A percentile compares a stretch with the other conserved stretches of the same genome.
phyloP scores from a whole-genome alignment of 2,113 vertebrate genomes.

The Morphnarchus princeps region DNA sequence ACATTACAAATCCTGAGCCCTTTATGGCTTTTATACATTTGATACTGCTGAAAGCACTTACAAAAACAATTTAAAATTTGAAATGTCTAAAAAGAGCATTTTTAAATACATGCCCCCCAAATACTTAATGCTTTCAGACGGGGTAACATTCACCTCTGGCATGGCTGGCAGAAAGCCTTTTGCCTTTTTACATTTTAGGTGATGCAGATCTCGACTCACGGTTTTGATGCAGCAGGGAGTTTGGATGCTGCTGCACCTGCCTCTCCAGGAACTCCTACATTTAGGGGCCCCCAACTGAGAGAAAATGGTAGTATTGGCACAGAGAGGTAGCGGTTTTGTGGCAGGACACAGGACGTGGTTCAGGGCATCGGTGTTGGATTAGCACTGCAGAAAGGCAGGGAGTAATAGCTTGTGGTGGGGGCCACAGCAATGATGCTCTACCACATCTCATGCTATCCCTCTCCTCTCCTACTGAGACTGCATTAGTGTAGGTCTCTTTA shows the following conservation, averaged over 20 bases:
- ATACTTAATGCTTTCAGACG: neutral
- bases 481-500: neutral
- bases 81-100: neutral
- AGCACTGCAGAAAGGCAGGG: neutral
- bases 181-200: neutral
- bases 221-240: neutral
- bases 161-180: neutral
- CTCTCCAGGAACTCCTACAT: neutral
- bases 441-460: neutral
- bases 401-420: neutral
- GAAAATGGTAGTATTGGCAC: neutral
- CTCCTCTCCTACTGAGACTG: neutral
- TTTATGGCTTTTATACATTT: neutral
- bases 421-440: neutral
- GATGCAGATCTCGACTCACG: accelerated
- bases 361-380: neutral
- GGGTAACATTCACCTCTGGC: neutral
- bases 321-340: neutral
- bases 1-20: neutral
- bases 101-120: neutral
- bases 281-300: neutral
- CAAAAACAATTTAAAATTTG: neutral
- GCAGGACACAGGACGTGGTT: neutral
- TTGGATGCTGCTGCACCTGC: neutral
- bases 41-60: neutral